phyloP scores from a whole-genome alignment of 2,888 invertebrate species.

The Lapara coniferarum region DNA sequence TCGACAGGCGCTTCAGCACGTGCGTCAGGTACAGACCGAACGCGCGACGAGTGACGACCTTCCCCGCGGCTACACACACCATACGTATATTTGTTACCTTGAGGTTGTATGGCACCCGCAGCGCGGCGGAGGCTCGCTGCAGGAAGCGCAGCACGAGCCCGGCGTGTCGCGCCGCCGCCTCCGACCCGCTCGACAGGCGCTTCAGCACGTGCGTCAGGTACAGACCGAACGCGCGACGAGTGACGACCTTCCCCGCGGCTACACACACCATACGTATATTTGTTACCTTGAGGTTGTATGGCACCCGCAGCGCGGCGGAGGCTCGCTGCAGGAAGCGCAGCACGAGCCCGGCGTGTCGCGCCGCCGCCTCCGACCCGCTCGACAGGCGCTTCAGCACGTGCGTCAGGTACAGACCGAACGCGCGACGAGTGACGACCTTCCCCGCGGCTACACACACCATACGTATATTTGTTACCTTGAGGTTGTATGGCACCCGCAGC shows the following conservation, averaged over 20 bases:
- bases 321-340: too few species aligned
- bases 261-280: conserved; percentile 34
- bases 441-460: conserved; percentile 75
- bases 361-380: conserved; percentile 77
- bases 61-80: conserved; percentile 83
- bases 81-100: too few species aligned
- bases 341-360: too few species aligned
- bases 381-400: conserved; percentile 88
- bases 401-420: conserved; percentile 90
- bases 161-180: too few species aligned
- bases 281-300: too few species aligned
- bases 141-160: too few species aligned
- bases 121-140: too few species aligned
- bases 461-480: too few species aligned
- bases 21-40: conserved; percentile 91
- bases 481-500: too few species aligned
- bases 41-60: conserved; percentile 88
- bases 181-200: conserved; percentile 83
- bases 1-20: conserved; percentile 87
- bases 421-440: conserved; percentile 90
- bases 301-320: too few species aligned
- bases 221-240: conserved; percentile 90
- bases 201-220: conserved; percentile 90
- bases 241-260: conserved; percentile 88
- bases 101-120: too few species aligned